Percentiles rank a stretch among this genome's conserved stretches.
Conservation (phyloP, 2,113 vertebrate genomes). For the Craseonycteris thonglongyai region DNA sequence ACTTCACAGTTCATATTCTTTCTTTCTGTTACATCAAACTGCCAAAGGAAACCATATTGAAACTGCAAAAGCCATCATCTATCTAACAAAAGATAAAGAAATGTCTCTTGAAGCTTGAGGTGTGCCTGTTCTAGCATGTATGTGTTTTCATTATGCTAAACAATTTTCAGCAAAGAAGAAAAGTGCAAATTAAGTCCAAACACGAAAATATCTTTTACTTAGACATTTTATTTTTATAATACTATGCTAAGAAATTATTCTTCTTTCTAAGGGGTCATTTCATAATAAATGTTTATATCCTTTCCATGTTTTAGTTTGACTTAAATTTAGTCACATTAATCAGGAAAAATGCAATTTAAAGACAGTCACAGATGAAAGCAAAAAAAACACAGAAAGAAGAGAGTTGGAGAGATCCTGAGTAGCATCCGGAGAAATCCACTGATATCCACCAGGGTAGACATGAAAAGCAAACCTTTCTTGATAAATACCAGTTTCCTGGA, state of each 20-base stretch:
- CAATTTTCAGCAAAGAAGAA: slow-evolving; percentile 13
- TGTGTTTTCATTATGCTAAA: neutral
- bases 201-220: neutral
- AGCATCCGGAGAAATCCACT: neutral
- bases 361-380: neutral
- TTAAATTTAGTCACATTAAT: neutral
- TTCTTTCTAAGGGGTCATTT: neutral
- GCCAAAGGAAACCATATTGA: neutral
- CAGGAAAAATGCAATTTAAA: neutral
- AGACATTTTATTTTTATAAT: neutral
- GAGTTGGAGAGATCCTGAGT: neutral
- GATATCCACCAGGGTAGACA: neutral
- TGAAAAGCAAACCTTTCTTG: slow-evolving; percentile 5
- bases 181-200: neutral
- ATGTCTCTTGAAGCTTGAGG: neutral
- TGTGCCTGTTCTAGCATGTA: neutral
- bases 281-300: neutral
- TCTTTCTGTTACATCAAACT: neutral
- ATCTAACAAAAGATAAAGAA: neutral
- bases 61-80: neutral
- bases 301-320: neutral
- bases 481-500: slow-evolving; percentile 51
- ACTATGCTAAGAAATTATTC: neutral
- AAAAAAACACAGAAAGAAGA: neutral
- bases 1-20: neutral